A percentile compares a stretch with the other conserved stretches of the same genome.
These are phyloP conservation scores for Pholis gunnellus DNA, from an alignment of 2,113 vertebrate species.

Conservation along the genomic window DNA sequence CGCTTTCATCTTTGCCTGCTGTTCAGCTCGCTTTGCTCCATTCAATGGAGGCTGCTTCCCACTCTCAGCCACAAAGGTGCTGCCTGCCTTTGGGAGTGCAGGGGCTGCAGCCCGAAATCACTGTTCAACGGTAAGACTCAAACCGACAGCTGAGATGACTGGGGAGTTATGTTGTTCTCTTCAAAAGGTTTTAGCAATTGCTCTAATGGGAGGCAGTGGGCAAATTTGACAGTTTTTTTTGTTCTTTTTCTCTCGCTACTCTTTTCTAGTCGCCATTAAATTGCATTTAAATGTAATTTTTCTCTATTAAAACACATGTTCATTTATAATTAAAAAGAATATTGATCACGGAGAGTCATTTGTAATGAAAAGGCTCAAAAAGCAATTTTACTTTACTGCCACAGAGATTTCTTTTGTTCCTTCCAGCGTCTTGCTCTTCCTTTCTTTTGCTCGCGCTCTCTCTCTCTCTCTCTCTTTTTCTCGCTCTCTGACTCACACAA, in stretches of 20 bases:
- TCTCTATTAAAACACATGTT: constrained; percentile 51
- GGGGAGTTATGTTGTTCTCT: constrained; percentile 51
- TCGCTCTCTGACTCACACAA: neutral
- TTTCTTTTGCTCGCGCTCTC: neutral
- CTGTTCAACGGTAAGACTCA: constrained; percentile 37
- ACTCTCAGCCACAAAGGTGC: constrained; percentile 60
- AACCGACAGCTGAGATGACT: constrained; percentile 47
- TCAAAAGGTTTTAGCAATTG: constrained; percentile 55
- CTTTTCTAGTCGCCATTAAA: constrained; percentile 39
- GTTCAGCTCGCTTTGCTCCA: constrained; percentile 60
- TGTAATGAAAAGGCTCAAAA: constrained; percentile 61
- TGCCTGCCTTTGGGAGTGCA: constrained; percentile 41
- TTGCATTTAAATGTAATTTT: constrained; percentile 43
- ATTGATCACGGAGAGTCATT: constrained; percentile 54
- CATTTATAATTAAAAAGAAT: constrained; percentile 44
- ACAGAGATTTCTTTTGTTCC: constrained; percentile 64
- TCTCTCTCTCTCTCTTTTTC: neutral
- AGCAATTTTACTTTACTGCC: constrained; percentile 56
- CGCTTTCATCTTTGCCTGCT: constrained; percentile 68
- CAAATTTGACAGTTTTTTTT: constrained; percentile 4
- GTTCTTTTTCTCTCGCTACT: neutral
- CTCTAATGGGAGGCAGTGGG: constrained; percentile 42
- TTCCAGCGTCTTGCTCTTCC: constrained; percentile 7
- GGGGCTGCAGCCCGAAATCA: constrained; percentile 47
- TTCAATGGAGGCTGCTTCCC: constrained; percentile 53